Evolutionary conservation across 2,797 vertebrate genomes (phyloP).

Genomic region (Helicolenus hilgendorfi): DNA sequence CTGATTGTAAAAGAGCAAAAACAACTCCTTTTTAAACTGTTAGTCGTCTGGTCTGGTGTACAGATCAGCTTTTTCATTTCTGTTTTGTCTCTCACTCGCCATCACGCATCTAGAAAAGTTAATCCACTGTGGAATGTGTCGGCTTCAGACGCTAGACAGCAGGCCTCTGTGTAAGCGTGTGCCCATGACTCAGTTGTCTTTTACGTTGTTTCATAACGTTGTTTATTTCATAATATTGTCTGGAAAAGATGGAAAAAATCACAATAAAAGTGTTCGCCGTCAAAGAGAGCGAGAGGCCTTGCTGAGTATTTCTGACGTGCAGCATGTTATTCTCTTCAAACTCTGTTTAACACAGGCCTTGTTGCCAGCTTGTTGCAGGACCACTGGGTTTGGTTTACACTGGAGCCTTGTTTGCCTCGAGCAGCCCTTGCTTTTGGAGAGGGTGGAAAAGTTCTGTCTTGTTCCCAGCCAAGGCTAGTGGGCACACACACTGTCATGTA

Average conservation of each 20-base stretch:
- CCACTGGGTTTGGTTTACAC: constrained; percentile 29
- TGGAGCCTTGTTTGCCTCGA: constrained; percentile 61
- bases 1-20: constrained; percentile 1
- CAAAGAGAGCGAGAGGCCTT: constrained; percentile 21
- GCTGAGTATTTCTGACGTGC: constrained; percentile 28
- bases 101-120: constrained; percentile 63
- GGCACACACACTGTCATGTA: constrained; percentile 39
- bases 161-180: constrained; percentile 43
- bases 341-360: constrained; percentile 12
- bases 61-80: constrained; percentile 63
- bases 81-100: constrained; percentile 60
- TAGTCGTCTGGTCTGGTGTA: constrained; percentile 45
- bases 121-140: constrained; percentile 77
- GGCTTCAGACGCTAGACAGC: constrained; percentile 60
- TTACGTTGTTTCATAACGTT: constrained; percentile 63
- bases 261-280: constrained; percentile 19
- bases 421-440: constrained; percentile 45
- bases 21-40: constrained; percentile 27
- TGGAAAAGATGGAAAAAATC: constrained; percentile 20
- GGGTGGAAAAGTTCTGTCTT: constrained; percentile 69
- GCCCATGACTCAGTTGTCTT: constrained; percentile 60
- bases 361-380: constrained; percentile 50
- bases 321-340: constrained; percentile 37
- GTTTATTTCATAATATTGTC: constrained; percentile 57
- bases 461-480: constrained; percentile 53